phyloP scores from a whole-genome alignment of 2,888 invertebrate species.

The Conomelus anceps region DNA sequence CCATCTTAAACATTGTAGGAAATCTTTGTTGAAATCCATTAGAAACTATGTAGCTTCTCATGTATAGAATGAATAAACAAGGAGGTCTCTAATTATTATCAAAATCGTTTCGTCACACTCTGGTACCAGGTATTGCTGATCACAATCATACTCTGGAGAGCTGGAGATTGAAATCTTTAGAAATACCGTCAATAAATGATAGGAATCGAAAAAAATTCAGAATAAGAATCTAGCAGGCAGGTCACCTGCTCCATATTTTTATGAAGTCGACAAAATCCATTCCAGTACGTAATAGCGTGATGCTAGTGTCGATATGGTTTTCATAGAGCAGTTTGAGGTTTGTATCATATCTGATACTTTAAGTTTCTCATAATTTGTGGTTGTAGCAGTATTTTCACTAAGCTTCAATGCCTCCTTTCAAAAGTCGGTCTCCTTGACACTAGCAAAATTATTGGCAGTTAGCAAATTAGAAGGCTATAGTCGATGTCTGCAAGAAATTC shows the following conservation, averaged over 20 bases:
- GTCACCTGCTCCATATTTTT: neutral
- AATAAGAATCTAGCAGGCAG: neutral
- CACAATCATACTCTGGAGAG: too few species aligned
- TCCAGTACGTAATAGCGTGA: neutral
- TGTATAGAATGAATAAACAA: too few species aligned
- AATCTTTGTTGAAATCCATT: too few species aligned
- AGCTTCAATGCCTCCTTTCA: neutral
- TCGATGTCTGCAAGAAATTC: neutral
- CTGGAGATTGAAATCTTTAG: too few species aligned
- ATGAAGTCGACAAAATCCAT: neutral
- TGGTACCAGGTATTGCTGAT: too few species aligned
- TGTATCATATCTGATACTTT: neutral
- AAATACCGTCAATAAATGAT: neutral
- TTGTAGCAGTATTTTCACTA: neutral
- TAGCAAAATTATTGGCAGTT: neutral
- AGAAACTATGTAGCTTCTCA: too few species aligned
- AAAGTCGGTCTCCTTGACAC: neutral
- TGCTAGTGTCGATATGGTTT: neutral
- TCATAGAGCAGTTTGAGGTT: neutral
- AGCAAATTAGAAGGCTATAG: neutral
- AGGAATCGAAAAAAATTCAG: too few species aligned
- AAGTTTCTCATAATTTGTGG: neutral
- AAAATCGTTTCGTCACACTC: too few species aligned
- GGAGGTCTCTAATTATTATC: too few species aligned
- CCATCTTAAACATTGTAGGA: too few species aligned